Percentiles rank a stretch among this genome's conserved stretches.
Evolutionary conservation across 1,140 invertebrate species (phyloP).

Genomic region (Mactra quadrangularis): DNA sequence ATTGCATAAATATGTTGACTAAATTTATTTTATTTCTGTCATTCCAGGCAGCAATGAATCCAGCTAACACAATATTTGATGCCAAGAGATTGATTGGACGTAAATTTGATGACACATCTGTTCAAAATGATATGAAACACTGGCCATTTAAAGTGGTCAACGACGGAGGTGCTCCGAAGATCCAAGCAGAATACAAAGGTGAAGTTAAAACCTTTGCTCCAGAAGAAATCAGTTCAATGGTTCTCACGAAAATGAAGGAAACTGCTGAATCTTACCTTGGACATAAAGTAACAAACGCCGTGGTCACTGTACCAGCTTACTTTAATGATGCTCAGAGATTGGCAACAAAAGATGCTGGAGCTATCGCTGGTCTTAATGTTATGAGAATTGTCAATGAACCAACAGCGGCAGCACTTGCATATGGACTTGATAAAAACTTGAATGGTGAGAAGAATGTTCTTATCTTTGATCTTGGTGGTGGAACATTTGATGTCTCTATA

Average conservation of each 20-base stretch:
- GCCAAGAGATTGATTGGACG: slow-evolving; percentile 94
- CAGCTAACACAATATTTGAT: slow-evolving; percentile 96
- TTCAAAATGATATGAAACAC: slow-evolving; percentile 97
- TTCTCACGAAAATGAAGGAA: slow-evolving; percentile 93
- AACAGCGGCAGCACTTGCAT: slow-evolving; percentile 85
- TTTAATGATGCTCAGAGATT: slow-evolving; percentile 83
- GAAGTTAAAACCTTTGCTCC: slow-evolving; percentile 95
- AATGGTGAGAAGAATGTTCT: slow-evolving; percentile 76
- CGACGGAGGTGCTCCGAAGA: slow-evolving; percentile 86
- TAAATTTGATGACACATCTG: slow-evolving; percentile 93
- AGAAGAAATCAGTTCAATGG: slow-evolving; percentile 95
- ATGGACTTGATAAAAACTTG: slow-evolving; percentile 86
- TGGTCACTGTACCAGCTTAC: slow-evolving; percentile 84
- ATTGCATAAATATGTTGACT: no score
- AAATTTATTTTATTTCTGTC: no score
- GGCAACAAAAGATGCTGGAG: slow-evolving; percentile 84
- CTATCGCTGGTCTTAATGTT: slow-evolving; percentile 85
- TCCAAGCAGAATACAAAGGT: slow-evolving; percentile 93
- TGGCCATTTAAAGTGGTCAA: slow-evolving; percentile 89
- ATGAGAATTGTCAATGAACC: slow-evolving; percentile 85
- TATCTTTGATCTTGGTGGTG: slow-evolving; percentile 78
- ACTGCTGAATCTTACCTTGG: slow-evolving; percentile 97
- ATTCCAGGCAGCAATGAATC: slow-evolving; percentile 91
- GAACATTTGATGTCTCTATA: slow-evolving; percentile 80
- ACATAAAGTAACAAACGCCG: slow-evolving; percentile 80